Evolutionary conservation across 2,797 vertebrate genomes (phyloP), one percentile per base, ranked within the genome.

Genomic region (Dipus sagitta): DNA sequence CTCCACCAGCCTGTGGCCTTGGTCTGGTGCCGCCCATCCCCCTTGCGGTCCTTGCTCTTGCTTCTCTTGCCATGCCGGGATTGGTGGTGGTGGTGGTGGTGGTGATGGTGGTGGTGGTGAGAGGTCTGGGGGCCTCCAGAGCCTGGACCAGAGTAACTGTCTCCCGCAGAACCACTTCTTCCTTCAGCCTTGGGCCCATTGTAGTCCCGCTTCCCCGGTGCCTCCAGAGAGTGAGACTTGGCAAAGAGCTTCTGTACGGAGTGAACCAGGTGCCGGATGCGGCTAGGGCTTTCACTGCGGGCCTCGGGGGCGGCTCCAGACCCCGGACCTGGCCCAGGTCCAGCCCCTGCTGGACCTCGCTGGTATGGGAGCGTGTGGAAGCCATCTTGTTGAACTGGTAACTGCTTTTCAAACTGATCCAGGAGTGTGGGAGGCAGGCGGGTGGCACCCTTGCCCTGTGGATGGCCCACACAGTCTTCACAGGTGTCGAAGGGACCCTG

Each of bases 311-410:
- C 97, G 30, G 95, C 6, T 71, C 96, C 96, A 76, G 97, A 86
- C 15, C 91, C 92, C 0, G 88, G 92, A 65, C 94, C 97, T 1
- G 96, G 84, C 90, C 96, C 96, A 0, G 96, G 95, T 78, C 95
- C 96, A 0, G 95, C 97, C 32, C 90, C 96, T 23, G 96, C 96
- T 38, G 96, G 96, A 47, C 97, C 97, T 93, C 99, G 99, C 81
- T 99, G 99, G 98, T 99, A 99, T 97, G 99, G 99, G 95, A 99
- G 98, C 0, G 99, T 99, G 97, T 99, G 99, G 98, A 99, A 99
- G 97, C 99, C 99, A 91, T 99, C 99, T 12, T 99, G 99, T 93
- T 99, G 99, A 97, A 99, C 99, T 86, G 99, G 99, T 92, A 99
- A 98, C 98, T 99, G 99, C 98, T 99, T 99, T 98, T 99, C 99